Conservation (phyloP, 2,888 invertebrate genomes). For the Lithosia quadra region DNA sequence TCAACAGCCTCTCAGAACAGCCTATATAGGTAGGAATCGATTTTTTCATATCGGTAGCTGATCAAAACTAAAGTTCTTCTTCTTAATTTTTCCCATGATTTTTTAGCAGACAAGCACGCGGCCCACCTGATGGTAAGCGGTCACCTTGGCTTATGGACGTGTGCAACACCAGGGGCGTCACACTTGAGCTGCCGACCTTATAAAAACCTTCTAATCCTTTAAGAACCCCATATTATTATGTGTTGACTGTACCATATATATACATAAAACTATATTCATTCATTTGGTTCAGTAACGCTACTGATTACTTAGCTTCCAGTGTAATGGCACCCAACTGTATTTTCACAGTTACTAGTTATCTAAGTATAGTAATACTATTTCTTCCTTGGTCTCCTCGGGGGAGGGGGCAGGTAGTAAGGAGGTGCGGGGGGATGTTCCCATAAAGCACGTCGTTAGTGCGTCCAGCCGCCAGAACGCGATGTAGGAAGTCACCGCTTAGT, state of each 20-base stretch:
- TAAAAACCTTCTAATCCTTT: too few species aligned
- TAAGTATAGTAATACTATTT: slow-evolving; percentile 12
- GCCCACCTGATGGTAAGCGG: too few species aligned
- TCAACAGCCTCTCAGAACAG: too few species aligned
- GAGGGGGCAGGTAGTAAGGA: slow-evolving; percentile 6
- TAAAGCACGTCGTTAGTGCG: slow-evolving; percentile 79
- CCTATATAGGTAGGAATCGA: too few species aligned
- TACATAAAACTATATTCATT: neutral
- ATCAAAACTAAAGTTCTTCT: too few species aligned
- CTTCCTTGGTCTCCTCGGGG: slow-evolving; percentile 25
- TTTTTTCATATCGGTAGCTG: too few species aligned
- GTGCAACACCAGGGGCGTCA: too few species aligned
- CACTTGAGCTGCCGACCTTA: too few species aligned
- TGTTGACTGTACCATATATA: neutral
- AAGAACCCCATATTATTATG: too few species aligned
- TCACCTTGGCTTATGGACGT: too few species aligned
- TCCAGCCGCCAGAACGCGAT: slow-evolving; percentile 79
- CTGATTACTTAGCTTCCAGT: neutral
- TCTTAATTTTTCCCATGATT: too few species aligned
- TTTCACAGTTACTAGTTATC: neutral
- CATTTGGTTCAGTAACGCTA: slow-evolving; percentile 1
- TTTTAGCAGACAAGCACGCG: too few species aligned
- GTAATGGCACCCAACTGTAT: slow-evolving; percentile 4
- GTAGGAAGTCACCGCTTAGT: slow-evolving; percentile 82
- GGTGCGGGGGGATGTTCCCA: slow-evolving; percentile 62